phyloP scores from a whole-genome alignment of 2,797 vertebrate genomes.

The Mus spretus region DNA sequence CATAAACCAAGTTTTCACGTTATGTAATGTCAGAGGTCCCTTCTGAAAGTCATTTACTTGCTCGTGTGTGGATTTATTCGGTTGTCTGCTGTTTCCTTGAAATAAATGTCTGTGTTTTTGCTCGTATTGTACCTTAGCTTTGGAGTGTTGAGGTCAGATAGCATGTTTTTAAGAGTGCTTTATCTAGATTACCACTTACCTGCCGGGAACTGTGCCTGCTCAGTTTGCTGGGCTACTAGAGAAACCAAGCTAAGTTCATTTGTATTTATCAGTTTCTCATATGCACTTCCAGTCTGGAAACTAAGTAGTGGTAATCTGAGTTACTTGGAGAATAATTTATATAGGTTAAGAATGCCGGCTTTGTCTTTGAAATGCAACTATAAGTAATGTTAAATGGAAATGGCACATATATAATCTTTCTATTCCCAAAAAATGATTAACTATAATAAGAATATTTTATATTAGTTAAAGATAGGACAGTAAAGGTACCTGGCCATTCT shows the following conservation, averaged over 20 bases:
- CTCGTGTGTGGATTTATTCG: not conserved
- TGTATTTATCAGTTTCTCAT: constrained; percentile 19
- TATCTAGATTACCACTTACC: constrained; percentile 48
- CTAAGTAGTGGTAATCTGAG: constrained; percentile 27
- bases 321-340: not conserved
- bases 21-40: not conserved
- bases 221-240: constrained; percentile 27
- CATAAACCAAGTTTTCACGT: not conserved
- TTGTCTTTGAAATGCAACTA: constrained; percentile 39
- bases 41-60: not conserved
- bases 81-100: not conserved
- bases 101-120: not conserved
- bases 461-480: not conserved
- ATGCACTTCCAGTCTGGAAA: not conserved
- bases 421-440: constrained; percentile 39
- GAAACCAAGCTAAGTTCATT: constrained; percentile 2
- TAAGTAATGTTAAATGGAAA: constrained; percentile 10
- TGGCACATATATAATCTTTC: constrained; percentile 10
- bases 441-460: constrained; percentile 20
- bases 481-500: not conserved
- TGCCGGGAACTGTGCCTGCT: constrained; percentile 22
- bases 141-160: not conserved
- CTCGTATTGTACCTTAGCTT: not conserved
- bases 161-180: not conserved
- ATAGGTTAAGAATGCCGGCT: not conserved